phyloP scores from a whole-genome alignment of 2,113 vertebrate species.

The Ceratotherium simum region DNA sequence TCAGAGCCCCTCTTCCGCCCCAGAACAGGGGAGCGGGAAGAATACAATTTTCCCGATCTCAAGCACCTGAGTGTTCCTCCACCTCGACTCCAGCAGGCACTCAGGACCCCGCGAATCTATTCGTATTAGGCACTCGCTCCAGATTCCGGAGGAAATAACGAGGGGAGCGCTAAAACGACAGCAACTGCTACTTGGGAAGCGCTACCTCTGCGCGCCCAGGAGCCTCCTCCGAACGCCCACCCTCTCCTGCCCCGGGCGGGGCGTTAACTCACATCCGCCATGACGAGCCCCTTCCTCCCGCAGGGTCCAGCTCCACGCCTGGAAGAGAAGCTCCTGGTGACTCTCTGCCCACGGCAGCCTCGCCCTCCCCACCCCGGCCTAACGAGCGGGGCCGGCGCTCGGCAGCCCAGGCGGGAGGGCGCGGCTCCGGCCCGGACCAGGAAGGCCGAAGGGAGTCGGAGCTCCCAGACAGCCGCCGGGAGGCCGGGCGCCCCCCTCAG shows the following conservation, averaged over 20 bases:
- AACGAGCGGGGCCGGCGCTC: neutral
- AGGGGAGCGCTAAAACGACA: neutral
- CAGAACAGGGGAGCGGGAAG: neutral
- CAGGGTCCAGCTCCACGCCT: conserved; percentile 66
- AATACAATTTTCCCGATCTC: neutral
- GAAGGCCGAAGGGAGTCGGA: neutral
- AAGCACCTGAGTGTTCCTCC: neutral
- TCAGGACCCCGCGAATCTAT: neutral
- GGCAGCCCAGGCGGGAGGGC: neutral
- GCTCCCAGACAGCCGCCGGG: neutral
- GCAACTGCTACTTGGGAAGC: neutral
- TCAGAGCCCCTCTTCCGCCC: neutral
- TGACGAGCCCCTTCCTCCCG: conserved; percentile 70
- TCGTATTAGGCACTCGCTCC: neutral
- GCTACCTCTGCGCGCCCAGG: neutral
- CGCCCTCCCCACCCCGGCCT: neutral
- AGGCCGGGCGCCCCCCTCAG: neutral
- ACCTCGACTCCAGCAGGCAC: neutral
- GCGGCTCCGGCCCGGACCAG: neutral
- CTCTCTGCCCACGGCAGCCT: neutral
- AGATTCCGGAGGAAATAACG: neutral
- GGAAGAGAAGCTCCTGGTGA: conserved; percentile 73
- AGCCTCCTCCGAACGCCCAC: neutral
- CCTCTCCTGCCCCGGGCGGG: neutral
- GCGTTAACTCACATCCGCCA: conserved; percentile 81